These are phyloP conservation scores for Chelonus formosanus DNA, from an alignment of 2,888 invertebrate species.

Conservation along the genomic window DNA sequence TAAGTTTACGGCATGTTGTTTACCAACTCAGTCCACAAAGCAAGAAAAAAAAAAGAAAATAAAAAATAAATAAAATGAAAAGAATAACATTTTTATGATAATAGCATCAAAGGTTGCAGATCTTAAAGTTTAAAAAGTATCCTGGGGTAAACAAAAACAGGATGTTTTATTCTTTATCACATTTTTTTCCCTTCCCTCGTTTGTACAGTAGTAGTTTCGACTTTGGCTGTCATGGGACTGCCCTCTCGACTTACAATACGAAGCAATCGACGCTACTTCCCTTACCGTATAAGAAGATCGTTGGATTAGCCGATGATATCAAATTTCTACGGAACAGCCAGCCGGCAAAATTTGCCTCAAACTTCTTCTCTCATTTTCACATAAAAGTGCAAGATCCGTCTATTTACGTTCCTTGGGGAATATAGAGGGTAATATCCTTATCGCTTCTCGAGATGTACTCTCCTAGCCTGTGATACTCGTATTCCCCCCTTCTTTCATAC, in stretches of 20 bases:
- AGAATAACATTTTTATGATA: no score
- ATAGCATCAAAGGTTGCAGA: no score
- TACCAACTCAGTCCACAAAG: no score
- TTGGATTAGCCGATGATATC: conserved; percentile 31
- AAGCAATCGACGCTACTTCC: conserved; percentile 21
- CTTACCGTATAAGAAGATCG: conserved; percentile 14
- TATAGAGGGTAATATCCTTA: conserved; percentile 38
- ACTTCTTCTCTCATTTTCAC: conserved; percentile 19
- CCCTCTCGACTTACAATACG: conserved; percentile 24
- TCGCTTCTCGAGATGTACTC: conserved; percentile 34
- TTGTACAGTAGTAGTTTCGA: background rate
- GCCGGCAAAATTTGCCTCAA: conserved; percentile 18
- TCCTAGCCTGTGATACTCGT: background rate
- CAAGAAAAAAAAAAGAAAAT: background rate
- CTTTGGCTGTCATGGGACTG: conserved; percentile 12
- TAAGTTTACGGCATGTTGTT: no score
- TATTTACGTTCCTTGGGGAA: conserved; percentile 24
- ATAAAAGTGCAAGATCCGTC: conserved; percentile 13
- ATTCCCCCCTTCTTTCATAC: no score
- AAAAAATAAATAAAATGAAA: background rate
- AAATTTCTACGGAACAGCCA: conserved; percentile 12
- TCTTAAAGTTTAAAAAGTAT: background rate
- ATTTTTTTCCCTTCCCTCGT: conserved; percentile 13
- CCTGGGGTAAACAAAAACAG: background rate
- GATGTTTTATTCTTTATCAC: conserved; percentile 1